A percentile compares a stretch with the other conserved stretches of the same genome.
phyloP scores from a whole-genome alignment of 1,140 invertebrate species.

The Ips typographus region DNA sequence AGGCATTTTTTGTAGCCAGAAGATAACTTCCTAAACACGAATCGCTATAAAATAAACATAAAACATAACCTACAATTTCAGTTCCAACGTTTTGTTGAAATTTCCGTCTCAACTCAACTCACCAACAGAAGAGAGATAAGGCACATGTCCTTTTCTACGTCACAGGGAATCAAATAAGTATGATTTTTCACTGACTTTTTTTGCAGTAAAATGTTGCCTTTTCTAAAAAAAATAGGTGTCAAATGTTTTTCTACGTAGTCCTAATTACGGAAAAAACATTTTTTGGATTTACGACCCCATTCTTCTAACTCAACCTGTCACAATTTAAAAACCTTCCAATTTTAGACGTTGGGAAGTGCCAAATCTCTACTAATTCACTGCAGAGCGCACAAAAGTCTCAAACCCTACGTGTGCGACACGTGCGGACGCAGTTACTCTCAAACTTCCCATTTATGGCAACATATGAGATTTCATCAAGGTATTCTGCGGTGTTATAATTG shows the following conservation, averaged over 20 bases:
- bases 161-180: not conserved
- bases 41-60: no score
- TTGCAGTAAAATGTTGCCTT: not conserved
- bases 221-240: no score
- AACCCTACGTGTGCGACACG: slow-evolving; percentile 61
- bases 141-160: no score
- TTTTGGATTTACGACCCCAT: slow-evolving; percentile 1
- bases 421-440: slow-evolving; percentile 63
- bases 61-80: no score
- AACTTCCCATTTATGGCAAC: slow-evolving; percentile 63
- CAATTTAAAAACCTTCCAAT: not conserved
- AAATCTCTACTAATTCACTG: slow-evolving; percentile 53
- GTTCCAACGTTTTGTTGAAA: no score
- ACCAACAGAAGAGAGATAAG: no score
- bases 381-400: slow-evolving; percentile 53
- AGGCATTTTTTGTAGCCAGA: no score
- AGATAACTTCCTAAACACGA: no score
- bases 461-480: slow-evolving; percentile 62
- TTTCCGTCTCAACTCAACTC: no score
- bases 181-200: not conserved
- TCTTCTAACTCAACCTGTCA: not conserved
- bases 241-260: not conserved
- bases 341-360: slow-evolving; percentile 51
- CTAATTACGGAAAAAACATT: slow-evolving; percentile 2
- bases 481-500: slow-evolving; percentile 14